Base-by-base conservation (phyloP, 2,113 vertebrate genomes). In the Pteronura brasiliensis region DNA sequence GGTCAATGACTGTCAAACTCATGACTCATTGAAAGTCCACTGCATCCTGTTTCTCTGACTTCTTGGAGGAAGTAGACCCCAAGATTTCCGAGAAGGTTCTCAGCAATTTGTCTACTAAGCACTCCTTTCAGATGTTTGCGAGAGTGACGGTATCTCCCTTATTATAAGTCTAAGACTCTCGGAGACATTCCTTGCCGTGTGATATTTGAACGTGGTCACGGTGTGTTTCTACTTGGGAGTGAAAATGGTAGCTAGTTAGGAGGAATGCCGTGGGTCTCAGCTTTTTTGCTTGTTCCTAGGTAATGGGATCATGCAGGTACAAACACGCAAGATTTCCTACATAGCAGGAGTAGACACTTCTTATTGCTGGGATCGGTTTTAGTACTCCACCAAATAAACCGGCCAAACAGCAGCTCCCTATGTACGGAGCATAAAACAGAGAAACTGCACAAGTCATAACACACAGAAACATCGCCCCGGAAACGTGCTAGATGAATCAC, bases 21-120 rank as follows among this genome's bases (percentile, higher is more conserved):
- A 97, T 98, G 98, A 97, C 97, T 98, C 97, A 98, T 88, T 96
- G 87, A 98, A 89, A 92, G 49, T 96, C 92, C 88, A 81, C 61
- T 77, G 80, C 92, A 96, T 98, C 97, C 98, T 97, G 96, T 90
- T 71, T 82, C 96, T 96, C 95, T 97, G 87, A 95, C 87, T 96
- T 95, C 72, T 92, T 92, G 95, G 96, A 97, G 96, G 97, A 98
- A 97, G 88, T 67, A 79, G 93, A 95, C 87, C 90, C 96, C 52
- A 90, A 87, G 88, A 83, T 96, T 98, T 98, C 98, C 1, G 91
- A 97, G 97, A 98, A 98, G 88, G 93, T 65, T n/a, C 79, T 92
- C 31, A 93, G 63, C 92, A 57, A 65, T 96, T 95, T 97, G 92
- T 92, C 80, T 63, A 52, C 87, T 80, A 79, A 96, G 65, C 74